These are phyloP conservation scores for Nemopilema nomurai DNA, from an alignment of 30 jellyfish, hydroid and myxozoan species.

Conservation along the genomic window DNA sequence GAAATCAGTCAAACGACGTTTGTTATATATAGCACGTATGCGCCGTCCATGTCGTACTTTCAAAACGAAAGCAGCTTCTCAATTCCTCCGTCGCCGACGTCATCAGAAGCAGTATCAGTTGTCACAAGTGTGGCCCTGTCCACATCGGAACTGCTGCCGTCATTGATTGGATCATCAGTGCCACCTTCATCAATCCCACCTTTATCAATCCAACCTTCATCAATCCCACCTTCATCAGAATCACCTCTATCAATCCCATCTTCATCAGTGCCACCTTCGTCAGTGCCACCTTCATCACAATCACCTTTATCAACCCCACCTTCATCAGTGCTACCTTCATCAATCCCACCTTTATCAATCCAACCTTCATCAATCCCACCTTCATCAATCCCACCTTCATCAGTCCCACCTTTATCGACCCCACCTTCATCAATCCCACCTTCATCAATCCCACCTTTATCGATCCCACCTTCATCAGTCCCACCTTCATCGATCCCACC, in stretches of 20 bases:
- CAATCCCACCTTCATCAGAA: not conserved
- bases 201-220: no score
- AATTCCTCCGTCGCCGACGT: not conserved
- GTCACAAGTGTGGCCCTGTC: not conserved
- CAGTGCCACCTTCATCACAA: not conserved
- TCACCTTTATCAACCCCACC: not conserved
- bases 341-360: not conserved
- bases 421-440: constrained; percentile 2
- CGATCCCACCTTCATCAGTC: not conserved
- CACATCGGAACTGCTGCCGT: not conserved
- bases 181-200: not conserved
- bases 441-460: not conserved
- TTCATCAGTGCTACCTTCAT: not conserved
- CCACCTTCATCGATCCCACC: no score
- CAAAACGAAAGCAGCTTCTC: not conserved
- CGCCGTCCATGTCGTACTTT: not conserved
- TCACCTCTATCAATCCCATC: not conserved
- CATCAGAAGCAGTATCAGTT: not conserved
- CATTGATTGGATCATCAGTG: not conserved
- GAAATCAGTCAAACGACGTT: not conserved
- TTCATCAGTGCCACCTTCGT: not conserved
- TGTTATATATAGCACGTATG: not conserved
- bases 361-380: not conserved
- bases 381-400: not conserved
- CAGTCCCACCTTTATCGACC: not conserved